Base-by-base conservation (phyloP, 2,888 invertebrate genomes). In the Thecophora atra region DNA sequence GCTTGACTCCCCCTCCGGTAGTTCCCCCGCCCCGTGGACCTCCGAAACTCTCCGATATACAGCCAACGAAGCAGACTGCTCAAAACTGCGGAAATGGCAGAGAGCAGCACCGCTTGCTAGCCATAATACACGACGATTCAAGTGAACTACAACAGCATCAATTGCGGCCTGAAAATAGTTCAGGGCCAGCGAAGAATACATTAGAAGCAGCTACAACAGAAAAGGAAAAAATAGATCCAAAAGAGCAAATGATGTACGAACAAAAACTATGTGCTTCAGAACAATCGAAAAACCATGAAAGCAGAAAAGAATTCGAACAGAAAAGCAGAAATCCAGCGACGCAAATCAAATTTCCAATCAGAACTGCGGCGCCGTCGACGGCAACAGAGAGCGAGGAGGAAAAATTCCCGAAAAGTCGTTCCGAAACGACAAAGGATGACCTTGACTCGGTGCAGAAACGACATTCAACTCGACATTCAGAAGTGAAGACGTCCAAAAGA, bases 51-150 rank as follows among this genome's bases (percentile, higher is more conserved):
- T 79, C 79, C 26, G 80, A 83, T 72, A 83, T 83, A 7, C 82
- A 79, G 71, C 78, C 82, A 76, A 83, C 81, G 79, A 81, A 76
- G 60, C 77, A 77, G 71, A 75, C 71, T 21, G 76, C 77, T 64
- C 62, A 62, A 19, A 52, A 62, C 65, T 72, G 76, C 72, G 74
- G 76, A 72, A 73, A 78, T 78, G 77, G 78, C 76, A 75, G 79
- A 77, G 74, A 77, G 68, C 72, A 66, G 15, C 89, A 89, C 85
- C 89, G 91, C 78, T 87, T 91, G 76, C 85, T 91, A 83, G 90
- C 90, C 79, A 88, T 91, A 78, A 90, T 91, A 84, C 88, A 89
- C 80, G 89, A 90, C 71, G 89, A 90, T 74, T 74, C 77, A 70
- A 76, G 76, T 73, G 74, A 78, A 65, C 42, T 63, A 26, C 69